phyloP scores from a whole-genome alignment of 2,113 vertebrate species.

The Myrmecophaga tridactyla region DNA sequence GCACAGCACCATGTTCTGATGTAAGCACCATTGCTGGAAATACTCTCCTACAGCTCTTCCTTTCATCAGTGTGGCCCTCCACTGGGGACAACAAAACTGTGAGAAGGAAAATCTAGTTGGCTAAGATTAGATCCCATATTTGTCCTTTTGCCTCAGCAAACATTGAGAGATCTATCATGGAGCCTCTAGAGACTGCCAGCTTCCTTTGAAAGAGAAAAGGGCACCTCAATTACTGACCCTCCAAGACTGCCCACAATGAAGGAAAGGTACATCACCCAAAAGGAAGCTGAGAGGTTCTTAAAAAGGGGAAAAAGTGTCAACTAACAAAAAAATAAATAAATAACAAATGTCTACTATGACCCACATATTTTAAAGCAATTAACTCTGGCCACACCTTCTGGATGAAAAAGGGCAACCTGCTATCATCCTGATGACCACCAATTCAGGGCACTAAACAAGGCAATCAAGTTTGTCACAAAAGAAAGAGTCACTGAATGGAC shows the following conservation, averaged over 20 bases:
- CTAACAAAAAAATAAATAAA: neutral
- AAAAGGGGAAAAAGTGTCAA: neutral
- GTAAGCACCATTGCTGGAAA: neutral
- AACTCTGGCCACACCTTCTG: neutral
- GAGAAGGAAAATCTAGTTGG: neutral
- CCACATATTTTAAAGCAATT: neutral
- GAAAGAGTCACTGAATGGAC: neutral
- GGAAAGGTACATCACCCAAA: neutral
- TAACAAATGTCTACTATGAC: no score
- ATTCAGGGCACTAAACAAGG: neutral
- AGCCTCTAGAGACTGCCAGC: neutral
- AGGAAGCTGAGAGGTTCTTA: neutral
- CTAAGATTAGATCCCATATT: neutral
- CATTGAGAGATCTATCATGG: neutral
- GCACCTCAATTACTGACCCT: neutral
- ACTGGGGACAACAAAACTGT: neutral
- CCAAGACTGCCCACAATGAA: neutral
- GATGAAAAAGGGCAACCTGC: neutral
- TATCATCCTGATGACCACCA: neutral
- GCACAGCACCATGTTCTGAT: rapidly evolving
- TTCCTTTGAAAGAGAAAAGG: neutral
- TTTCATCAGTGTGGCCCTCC: neutral
- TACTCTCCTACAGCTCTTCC: neutral
- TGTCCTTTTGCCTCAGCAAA: neutral
- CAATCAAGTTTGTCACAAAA: neutral